Base-by-base conservation (phyloP, 1,140 invertebrate genomes). In the Aphidius ervi region DNA sequence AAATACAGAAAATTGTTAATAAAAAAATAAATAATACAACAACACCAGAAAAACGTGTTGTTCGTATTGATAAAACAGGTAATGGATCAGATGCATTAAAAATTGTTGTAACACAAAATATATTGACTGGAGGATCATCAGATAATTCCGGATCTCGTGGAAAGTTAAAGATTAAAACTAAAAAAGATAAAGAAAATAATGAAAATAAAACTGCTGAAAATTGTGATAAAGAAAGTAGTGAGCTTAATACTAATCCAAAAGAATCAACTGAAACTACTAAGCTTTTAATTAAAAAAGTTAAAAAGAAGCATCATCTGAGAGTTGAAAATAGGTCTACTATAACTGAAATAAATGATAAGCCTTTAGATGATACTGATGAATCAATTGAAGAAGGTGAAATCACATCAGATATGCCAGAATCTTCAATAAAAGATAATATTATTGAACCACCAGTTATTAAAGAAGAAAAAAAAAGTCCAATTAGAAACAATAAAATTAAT, bases 1-100 rank as follows among this genome's bases (percentile, higher is more conserved):
- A 62, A 49, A 40, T 41, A 6, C 42, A 23, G 5, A 61, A 65
- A 58, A 55, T 61, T 39, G 46, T 66, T 16, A 75, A 71, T 65
- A 53, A 74, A 54, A 67, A 67, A 46, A 59, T 67, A 6, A 47
- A 69, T 55, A 71, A 68, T 52, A 62, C 68, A 68, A 64, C 65
- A 48, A 56, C 47, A 55, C 56, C 65, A 1, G 60, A 71, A 40
- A 52, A 46, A 46, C 39, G 45, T 50, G 42, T 20, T 37, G 10
- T 45, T n/a, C 23, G 7, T 54, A 10, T n/a, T 39, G 5, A 37
- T 39, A 45, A 67, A 9, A 58, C 62, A 23, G 56, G 47, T 9
- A 55, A 53, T 52, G 16, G 7, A 49, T 23, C 16, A 8, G 41
- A 58, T 58, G 16, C 16, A 47, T 5, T 23, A 46, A 52, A 23